Conservation (phyloP, 2,113 vertebrate species). For the Seriola rivoliana region DNA sequence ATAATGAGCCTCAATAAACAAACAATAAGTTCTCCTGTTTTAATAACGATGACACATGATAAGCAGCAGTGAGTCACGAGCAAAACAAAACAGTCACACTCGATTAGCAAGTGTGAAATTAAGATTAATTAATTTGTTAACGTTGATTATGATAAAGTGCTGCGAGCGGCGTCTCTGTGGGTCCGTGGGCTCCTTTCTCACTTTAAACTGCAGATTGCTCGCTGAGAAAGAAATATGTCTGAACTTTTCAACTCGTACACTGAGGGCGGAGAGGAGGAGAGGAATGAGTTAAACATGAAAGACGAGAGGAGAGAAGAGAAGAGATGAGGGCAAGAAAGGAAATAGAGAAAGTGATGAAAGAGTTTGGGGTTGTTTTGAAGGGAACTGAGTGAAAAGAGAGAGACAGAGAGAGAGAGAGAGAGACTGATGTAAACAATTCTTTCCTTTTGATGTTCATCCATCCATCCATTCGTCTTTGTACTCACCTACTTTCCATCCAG, state of each 20-base stretch:
- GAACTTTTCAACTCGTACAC: conserved; percentile 51
- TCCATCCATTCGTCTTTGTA: no score
- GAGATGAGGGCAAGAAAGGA: not conserved
- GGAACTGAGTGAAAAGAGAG: not conserved
- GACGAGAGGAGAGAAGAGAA: not conserved
- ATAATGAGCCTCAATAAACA: no score
- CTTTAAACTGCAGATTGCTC: not conserved
- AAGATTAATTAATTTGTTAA: not conserved
- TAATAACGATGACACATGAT: no score
- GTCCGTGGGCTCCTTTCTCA: not conserved
- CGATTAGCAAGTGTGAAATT: not conserved
- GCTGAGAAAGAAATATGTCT: not conserved
- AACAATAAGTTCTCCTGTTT: no score
- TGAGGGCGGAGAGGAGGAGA: not conserved
- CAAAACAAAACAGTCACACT: not conserved
- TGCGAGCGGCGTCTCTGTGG: not conserved
- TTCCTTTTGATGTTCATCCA: not conserved
- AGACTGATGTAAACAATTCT: no score
- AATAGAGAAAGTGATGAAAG: not conserved
- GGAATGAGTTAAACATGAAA: not conserved
- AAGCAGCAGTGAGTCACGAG: no score
- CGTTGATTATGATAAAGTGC: conserved; percentile 13
- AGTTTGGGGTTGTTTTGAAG: not conserved
- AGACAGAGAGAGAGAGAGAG: no score
- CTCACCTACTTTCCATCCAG: no score